Base-by-base conservation (phyloP, 2,113 vertebrate genomes). In the Dunckerocampus dactyliophorus region DNA sequence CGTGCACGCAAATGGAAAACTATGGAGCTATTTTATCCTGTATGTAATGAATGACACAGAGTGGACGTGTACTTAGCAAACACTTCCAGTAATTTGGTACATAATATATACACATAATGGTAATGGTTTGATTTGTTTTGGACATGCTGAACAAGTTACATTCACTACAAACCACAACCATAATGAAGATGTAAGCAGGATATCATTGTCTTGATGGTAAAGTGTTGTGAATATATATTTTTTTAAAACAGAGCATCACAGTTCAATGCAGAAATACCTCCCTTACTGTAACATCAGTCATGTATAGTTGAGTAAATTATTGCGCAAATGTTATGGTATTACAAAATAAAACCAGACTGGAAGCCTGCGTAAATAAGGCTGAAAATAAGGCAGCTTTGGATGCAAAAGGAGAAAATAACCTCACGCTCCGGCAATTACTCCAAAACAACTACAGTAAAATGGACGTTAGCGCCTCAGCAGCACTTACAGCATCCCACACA, bases 401-500 rank as follows among this genome's bases (percentile, higher is more conserved):
- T 65, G 72, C 34, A 31, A 67, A 74, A 59, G 69, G 69, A 69
- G 53, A 82, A 75, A 79, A 85, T 81, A 75, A 74, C 71, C 81
- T 88, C 81, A 81, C 63, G 82, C 83, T 81, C 76, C 65, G 74
- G 74, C 87, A 88, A 88, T 89, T 88, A 90, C 57, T 68, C 74
- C 71, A 58, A 63, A 80, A 71, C 82, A 85, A 87, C 79, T 80
- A 5, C 82, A 81, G 77, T 63, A 84, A 67, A 70, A 75, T 69
- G 64, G 75, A 80, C 82, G 71, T 75, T 75, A 80, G 80, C 72
- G 62, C 83, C 79, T 75, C 79, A 77, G 81, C 77, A 82, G 83
- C 76, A 67, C 61, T 83, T 85, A 59, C 84, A 85, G 84, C 85
- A 87, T 84, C 87, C 86, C 84, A 86, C 87, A 88, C 81, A 87